Evolutionary conservation across 2,113 vertebrate genomes (phyloP).

Genomic region (Phocoena sinus): DNA sequence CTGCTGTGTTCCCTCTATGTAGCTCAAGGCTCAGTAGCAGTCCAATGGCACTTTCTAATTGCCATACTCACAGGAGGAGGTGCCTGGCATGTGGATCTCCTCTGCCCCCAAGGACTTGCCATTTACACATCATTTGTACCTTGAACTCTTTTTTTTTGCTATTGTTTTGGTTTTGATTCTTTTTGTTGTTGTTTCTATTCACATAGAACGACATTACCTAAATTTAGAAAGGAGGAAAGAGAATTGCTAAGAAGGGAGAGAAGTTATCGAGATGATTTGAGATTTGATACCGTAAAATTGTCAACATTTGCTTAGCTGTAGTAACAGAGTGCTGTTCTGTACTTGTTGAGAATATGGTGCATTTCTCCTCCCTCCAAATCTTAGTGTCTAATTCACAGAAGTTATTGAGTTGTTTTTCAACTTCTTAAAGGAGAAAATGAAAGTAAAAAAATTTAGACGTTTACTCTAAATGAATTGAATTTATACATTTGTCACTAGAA

Average conservation of each 20-base stretch:
- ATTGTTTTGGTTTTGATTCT: not conserved
- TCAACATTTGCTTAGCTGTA: not conserved
- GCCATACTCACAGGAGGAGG: not conserved
- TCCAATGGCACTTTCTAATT: not conserved
- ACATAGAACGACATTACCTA: not conserved
- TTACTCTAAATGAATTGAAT: not conserved
- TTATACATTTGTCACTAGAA: slow-evolving; percentile 38
- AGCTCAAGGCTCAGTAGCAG: not conserved
- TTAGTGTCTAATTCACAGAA: not conserved
- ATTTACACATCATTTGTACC: not conserved
- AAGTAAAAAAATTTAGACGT: slow-evolving; percentile 20
- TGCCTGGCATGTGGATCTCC: not conserved
- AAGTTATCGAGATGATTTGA: not conserved
- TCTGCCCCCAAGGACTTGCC: not conserved
- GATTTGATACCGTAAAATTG: not conserved
- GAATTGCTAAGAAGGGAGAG: not conserved
- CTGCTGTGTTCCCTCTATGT: not conserved
- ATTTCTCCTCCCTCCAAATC: not conserved
- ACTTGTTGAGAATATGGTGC: not conserved
- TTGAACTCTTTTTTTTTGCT: not conserved
- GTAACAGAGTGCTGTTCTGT: not conserved
- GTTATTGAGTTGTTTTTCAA: not conserved
- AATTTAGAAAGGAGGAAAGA: slow-evolving; percentile 25
- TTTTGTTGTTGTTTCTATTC: not conserved
- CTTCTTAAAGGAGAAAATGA: slow-evolving; percentile 25